These are phyloP conservation scores for Dione vanillae DNA, from an alignment of 2,888 invertebrate genomes.

Conservation along the genomic window DNA sequence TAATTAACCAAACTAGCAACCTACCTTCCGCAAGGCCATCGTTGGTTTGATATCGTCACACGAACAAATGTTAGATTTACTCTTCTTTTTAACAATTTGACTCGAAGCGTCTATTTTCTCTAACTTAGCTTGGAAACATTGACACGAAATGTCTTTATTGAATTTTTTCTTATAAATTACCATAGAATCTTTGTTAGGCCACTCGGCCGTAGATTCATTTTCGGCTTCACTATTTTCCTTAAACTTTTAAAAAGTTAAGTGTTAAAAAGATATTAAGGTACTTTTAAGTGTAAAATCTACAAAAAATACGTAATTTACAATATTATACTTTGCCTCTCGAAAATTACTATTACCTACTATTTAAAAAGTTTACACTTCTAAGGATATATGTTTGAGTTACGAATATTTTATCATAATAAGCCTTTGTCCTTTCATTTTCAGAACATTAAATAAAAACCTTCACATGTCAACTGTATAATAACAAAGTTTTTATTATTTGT, in stretches of 20 bases:
- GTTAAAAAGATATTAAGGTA: background rate
- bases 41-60: conserved; percentile 17
- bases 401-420: too few species aligned
- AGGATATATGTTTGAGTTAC: too few species aligned
- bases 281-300: background rate
- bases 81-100: conserved; percentile 22
- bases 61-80: conserved; percentile 8
- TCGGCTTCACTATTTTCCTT: background rate
- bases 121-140: conserved; percentile 45
- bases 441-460: background rate
- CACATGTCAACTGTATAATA: background rate
- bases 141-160: conserved; percentile 45
- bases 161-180: background rate
- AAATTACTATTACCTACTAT: too few species aligned
- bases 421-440: too few species aligned
- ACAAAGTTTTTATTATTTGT: background rate
- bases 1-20: conserved; percentile 25
- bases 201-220: background rate
- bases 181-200: background rate
- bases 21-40: conserved; percentile 27
- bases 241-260: background rate
- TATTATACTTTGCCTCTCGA: too few species aligned
- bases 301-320: background rate
- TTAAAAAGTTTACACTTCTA: too few species aligned
- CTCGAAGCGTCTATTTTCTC: conserved; percentile 19